Conservation (phyloP, 2,797 vertebrate genomes). For the Cheirogaleus major region DNA sequence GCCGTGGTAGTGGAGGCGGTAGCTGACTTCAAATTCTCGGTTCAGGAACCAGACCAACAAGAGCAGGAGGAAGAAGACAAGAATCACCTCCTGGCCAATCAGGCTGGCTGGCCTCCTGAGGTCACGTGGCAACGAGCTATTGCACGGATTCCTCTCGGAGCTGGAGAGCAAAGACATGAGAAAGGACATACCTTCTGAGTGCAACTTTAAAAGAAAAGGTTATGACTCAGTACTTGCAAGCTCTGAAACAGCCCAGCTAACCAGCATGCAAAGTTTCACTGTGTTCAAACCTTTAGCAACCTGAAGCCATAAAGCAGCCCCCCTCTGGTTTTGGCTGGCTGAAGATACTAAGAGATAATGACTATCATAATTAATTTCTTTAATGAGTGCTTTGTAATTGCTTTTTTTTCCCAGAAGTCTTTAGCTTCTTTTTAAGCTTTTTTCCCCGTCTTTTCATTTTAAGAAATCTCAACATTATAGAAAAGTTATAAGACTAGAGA, state of each 20-base stretch:
- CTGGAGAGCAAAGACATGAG: conserved; percentile 71
- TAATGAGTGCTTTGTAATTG: neutral
- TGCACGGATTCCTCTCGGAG: conserved; percentile 75
- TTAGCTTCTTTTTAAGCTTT: neutral
- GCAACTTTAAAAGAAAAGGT: neutral
- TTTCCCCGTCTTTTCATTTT: neutral
- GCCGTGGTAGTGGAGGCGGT: conserved; percentile 98
- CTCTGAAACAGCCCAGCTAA: neutral
- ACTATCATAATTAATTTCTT: neutral
- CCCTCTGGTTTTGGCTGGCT: neutral
- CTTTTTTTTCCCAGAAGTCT: neutral
- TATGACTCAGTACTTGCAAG: neutral
- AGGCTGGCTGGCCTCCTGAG: conserved; percentile 83
- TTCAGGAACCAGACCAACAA: conserved; percentile 99
- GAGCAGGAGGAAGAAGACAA: conserved; percentile 95
- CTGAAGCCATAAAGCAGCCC: neutral
- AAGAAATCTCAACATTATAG: neutral
- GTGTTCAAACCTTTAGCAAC: neutral
- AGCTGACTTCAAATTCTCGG: conserved; percentile 97
- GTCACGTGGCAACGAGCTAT: conserved; percentile 43
- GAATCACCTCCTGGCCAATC: conserved; percentile 90
- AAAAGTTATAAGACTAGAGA: conserved; percentile 9
- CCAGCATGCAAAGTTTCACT: neutral
- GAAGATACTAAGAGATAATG: neutral
- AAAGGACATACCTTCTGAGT: conserved; percentile 5